phyloP scores from a whole-genome alignment of 2,797 vertebrate species.

The Scyliorhinus canicula region DNA sequence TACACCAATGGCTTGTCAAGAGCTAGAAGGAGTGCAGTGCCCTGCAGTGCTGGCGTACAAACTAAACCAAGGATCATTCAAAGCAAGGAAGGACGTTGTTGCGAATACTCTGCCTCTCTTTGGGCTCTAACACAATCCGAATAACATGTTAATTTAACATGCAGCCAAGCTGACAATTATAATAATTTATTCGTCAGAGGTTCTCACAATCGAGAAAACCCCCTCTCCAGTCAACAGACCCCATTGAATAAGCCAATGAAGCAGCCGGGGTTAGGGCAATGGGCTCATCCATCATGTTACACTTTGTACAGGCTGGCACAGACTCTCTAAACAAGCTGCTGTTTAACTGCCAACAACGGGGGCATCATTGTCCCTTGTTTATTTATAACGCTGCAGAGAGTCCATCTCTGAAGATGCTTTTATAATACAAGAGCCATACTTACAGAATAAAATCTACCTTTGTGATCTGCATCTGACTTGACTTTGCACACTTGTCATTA shows the following conservation, averaged over 20 bases:
- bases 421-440: not conserved
- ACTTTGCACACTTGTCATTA: not conserved
- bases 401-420: slow-evolving; percentile 22
- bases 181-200: not conserved
- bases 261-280: not conserved
- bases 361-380: not conserved
- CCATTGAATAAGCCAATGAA: not conserved
- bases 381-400: not conserved
- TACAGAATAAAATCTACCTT: not conserved
- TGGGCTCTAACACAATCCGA: not conserved
- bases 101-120: not conserved
- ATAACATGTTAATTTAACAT: not conserved
- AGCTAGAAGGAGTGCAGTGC: not conserved
- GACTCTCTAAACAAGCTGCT: slow-evolving; percentile 54
- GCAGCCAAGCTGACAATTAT: not conserved
- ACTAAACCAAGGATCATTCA: not conserved
- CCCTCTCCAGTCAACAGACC: not conserved
- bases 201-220: not conserved
- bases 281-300: not conserved
- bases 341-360: slow-evolving; percentile 43
- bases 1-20: not conserved
- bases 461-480: too few species aligned
- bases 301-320: slow-evolving; percentile 62
- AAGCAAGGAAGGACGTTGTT: not conserved
- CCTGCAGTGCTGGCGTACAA: not conserved